Conservation (phyloP, 2,113 vertebrate species). For the Oryctolagus cuniculus region DNA sequence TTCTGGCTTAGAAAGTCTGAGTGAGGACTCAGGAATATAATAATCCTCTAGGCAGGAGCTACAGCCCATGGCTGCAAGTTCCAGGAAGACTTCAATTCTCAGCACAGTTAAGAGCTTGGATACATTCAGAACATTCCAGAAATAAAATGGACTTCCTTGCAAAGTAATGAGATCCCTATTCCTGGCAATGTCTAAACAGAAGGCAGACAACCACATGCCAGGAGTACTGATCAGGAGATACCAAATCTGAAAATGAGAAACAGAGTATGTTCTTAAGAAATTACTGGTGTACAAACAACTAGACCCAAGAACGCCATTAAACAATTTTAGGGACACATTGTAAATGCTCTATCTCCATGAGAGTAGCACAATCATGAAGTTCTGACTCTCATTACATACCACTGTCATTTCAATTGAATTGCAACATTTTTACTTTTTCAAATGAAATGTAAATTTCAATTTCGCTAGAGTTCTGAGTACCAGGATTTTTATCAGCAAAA, state of each 20-base stretch:
- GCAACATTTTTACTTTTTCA: slow-evolving; percentile 20
- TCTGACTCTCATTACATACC: neutral
- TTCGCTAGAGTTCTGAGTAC: slow-evolving; percentile 18
- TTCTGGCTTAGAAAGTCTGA: slow-evolving; percentile 11
- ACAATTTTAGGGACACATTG: neutral
- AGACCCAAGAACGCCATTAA: slow-evolving; percentile 29
- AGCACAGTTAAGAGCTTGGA: slow-evolving; percentile 24
- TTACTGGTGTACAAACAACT: neutral
- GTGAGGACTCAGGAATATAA: slow-evolving; percentile 30
- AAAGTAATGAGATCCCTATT: slow-evolving; percentile 61
- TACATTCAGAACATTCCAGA: slow-evolving; percentile 58
- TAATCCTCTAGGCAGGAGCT: neutral
- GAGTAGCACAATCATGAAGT: neutral
- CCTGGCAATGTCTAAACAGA: neutral
- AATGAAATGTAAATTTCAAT: slow-evolving; percentile 39
- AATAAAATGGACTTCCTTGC: slow-evolving; percentile 50
- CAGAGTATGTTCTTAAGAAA: neutral
- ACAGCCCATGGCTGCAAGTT: neutral
- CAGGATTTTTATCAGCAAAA: slow-evolving; percentile 42
- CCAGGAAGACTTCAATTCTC: slow-evolving; percentile 36
- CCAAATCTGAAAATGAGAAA: slow-evolving; percentile 30
- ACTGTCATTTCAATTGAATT: neutral
- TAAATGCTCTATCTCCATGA: neutral
- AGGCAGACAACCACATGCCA: neutral
- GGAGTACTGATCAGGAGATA: neutral